Percentiles rank a stretch among this genome's conserved stretches.
phyloP scores from a whole-genome alignment of 2,113 vertebrate genomes.

The Oxyruncus cristatus region DNA sequence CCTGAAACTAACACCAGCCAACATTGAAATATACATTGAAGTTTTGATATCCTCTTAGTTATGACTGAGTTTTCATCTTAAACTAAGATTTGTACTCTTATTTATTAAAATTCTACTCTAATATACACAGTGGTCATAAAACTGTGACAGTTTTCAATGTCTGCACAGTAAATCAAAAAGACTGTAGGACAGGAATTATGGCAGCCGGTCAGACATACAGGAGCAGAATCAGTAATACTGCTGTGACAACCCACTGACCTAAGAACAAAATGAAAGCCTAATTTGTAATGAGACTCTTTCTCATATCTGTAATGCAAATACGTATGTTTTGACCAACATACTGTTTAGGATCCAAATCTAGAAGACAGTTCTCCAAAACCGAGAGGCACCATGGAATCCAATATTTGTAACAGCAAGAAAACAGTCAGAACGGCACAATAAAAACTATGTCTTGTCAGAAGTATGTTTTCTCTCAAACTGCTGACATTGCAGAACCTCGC shows the following conservation, averaged over 20 bases:
- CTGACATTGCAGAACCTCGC: not conserved
- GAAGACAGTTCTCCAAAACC: not conserved
- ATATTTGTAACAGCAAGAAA: not conserved
- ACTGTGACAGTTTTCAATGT: not conserved
- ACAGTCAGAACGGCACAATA: not conserved
- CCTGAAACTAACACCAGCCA: not conserved
- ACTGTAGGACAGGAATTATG: not conserved
- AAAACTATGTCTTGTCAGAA: not conserved
- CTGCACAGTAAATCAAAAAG: not conserved
- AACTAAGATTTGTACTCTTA: not conserved
- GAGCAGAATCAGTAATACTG: not conserved
- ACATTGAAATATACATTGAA: not conserved
- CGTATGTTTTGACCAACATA: not conserved
- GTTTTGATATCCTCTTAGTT: not conserved
- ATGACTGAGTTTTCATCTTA: not conserved
- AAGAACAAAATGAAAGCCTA: not conserved
- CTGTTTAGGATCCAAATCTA: not conserved
- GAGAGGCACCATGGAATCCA: not conserved
- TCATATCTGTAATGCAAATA: not conserved
- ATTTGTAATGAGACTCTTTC: not conserved
- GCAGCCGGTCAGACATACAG: not conserved
- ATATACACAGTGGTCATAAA: not conserved
- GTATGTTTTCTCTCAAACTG: not conserved
- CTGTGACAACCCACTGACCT: not conserved
- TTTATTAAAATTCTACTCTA: not conserved